Evolutionary conservation across 2,888 invertebrate species (phyloP), one percentile per base, ranked within the genome.

Genomic region (Mycalesis mineus): DNA sequence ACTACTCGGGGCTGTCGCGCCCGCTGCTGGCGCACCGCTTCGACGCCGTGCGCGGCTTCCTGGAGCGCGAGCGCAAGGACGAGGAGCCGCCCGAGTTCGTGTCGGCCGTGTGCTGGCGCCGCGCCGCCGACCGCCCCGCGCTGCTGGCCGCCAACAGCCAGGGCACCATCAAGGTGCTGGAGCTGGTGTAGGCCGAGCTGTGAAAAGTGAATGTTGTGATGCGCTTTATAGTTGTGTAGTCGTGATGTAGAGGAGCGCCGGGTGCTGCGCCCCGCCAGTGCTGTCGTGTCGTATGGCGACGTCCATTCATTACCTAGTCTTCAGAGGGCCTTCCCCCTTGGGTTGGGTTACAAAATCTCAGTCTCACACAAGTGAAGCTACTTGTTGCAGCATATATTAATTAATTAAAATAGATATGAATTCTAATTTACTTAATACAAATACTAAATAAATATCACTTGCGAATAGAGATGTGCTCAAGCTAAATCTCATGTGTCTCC

Each of bases 81-180:
- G 96, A 96, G 71, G 97, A 97, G 75, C 92, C 95, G 1, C 95
- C 95, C 66, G 97, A 98, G 84, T 98, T 98, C 89, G 97, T 98
- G 49, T 97, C 97, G 11, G 98, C 98, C 0, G 97, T 98, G 6
- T 97, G 97, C 76, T 98, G 98, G 97, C 92, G 95, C 64, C 94
- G 95, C 79, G 92, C 94, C 68, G 94, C 95, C 22, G 78, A 77
- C 41, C 67, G 74, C 0, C 95, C 96, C 61, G 94, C 97, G 28
- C 92, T 98, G 52, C 93, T 98, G 13, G 97, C 97, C 45, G 98
- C 97, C 53, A 98, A 98, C 84, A 97, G 97, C 78, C 97, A 97
- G 86, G 98, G 98, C 51, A 94, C 95, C 68, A 97, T 98, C 70
- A 97, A 97, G 85, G 94, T 97, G 73, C 83, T 96, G 58, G 95